Evolutionary conservation across 2,888 invertebrate species (phyloP).

Genomic region (Andrena bucephala): DNA sequence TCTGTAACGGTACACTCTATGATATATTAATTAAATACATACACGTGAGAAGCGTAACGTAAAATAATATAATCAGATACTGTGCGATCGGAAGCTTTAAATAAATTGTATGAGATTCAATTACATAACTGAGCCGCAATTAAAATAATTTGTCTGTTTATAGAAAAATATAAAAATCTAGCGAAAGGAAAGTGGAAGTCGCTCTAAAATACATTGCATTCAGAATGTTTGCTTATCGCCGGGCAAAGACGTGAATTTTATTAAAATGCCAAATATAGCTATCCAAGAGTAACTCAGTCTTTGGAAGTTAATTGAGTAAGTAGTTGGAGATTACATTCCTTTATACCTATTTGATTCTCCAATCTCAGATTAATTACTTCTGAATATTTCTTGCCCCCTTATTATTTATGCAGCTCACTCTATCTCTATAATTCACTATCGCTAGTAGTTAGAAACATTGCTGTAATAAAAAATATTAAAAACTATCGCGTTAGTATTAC

Average conservation of each 20-base stretch:
- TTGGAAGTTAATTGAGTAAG: slow-evolving; percentile 35
- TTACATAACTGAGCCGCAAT: neutral
- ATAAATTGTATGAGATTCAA: slow-evolving; percentile 28
- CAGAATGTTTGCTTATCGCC: neutral
- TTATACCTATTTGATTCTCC: slow-evolving; percentile 2
- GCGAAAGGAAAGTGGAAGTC: neutral
- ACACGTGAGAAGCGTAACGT: neutral
- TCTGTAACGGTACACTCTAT: slow-evolving; percentile 16
- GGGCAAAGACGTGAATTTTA: neutral
- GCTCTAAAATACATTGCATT: neutral
- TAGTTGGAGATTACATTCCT: slow-evolving; percentile 20
- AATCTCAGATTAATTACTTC: slow-evolving; percentile 8
- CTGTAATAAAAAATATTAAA: slow-evolving; percentile 28
- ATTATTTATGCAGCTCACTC: neutral
- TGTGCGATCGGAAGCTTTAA: neutral
- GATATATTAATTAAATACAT: slow-evolving; percentile 20
- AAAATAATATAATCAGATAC: slow-evolving; percentile 15
- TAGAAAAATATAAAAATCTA: slow-evolving; percentile 19
- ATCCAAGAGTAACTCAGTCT: slow-evolving; percentile 49
- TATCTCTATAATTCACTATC: slow-evolving; percentile 6
- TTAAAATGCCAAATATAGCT: slow-evolving; percentile 23
- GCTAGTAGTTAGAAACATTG: slow-evolving; percentile 9
- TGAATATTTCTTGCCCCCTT: neutral
- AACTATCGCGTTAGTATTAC: slow-evolving; percentile 6
- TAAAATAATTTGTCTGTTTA: neutral